These are phyloP conservation scores for Nomada ferruginata DNA, from an alignment of 2,888 invertebrate species.

Conservation along the genomic window DNA sequence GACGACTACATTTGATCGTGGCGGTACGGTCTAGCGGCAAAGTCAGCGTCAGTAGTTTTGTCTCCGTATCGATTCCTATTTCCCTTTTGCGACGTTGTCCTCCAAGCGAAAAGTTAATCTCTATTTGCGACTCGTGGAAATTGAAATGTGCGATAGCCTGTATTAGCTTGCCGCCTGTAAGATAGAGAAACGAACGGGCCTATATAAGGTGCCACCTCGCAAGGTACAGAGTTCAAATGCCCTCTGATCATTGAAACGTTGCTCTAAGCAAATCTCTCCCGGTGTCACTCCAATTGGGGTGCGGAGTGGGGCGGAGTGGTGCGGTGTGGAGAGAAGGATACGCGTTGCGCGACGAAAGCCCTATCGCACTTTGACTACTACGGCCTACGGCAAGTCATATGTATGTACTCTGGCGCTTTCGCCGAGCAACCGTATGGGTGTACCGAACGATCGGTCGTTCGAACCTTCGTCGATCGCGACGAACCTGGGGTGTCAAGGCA, in stretches of 20 bases:
- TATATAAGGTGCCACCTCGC: too few relatives aligned
- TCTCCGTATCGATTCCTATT: not conserved
- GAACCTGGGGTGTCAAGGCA: not conserved
- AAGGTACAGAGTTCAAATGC: too few relatives aligned
- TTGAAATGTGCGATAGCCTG: too few relatives aligned
- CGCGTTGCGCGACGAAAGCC: not conserved
- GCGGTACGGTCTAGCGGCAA: not conserved
- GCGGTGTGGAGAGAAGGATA: not conserved
- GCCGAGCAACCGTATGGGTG: not conserved
- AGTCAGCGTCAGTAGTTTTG: not conserved
- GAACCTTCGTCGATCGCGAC: constrained; percentile 18
- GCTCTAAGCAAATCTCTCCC: not conserved
- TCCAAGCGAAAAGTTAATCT: not conserved
- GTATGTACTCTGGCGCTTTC: not conserved
- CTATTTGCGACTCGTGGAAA: too few relatives aligned
- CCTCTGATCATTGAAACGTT: not conserved
- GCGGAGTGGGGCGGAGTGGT: too few relatives aligned
- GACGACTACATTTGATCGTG: constrained; percentile 17
- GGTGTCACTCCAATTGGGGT: not conserved
- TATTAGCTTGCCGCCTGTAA: too few relatives aligned
- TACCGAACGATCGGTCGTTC: not conserved
- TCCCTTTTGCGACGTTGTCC: not conserved
- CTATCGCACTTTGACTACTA: not conserved
- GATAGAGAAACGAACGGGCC: too few relatives aligned
- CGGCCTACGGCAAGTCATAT: not conserved